phyloP scores from a whole-genome alignment of 1,140 invertebrate species.

The Bombus huntii region DNA sequence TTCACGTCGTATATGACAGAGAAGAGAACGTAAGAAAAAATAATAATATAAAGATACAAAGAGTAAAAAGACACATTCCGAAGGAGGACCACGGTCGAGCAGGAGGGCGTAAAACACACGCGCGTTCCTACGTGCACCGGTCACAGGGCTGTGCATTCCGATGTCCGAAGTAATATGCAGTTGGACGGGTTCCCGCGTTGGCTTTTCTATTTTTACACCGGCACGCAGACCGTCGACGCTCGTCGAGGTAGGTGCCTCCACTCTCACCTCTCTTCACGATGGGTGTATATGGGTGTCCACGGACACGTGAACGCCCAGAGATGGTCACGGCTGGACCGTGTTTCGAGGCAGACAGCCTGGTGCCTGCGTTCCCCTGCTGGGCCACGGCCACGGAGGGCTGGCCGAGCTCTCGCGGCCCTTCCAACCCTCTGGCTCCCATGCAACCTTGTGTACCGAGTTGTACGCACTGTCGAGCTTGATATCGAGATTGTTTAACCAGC shows the following conservation, averaged over 20 bases:
- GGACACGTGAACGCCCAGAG: slow-evolving; percentile 59
- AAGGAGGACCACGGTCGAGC: neutral
- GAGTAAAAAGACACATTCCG: neutral
- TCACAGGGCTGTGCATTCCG: slow-evolving; percentile 72
- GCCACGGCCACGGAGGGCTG: slow-evolving; percentile 58
- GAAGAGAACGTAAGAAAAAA: neutral
- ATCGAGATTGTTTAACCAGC: slow-evolving; percentile 44
- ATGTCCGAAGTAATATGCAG: slow-evolving; percentile 78
- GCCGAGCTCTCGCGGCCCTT: slow-evolving; percentile 31
- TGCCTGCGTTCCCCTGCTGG: slow-evolving; percentile 76
- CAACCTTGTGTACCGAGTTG: slow-evolving; percentile 1
- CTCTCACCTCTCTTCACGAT: neutral
- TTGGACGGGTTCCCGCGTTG: slow-evolving; percentile 76
- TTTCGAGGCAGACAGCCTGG: slow-evolving; percentile 78
- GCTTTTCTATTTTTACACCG: slow-evolving; percentile 76
- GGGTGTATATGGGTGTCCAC: slow-evolving; percentile 33
- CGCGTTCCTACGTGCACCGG: slow-evolving; percentile 56
- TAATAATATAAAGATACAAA: neutral
- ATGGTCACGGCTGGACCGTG: slow-evolving; percentile 42
- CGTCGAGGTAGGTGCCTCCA: slow-evolving; percentile 37
- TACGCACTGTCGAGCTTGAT: neutral
- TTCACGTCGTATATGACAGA: no score
- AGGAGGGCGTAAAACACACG: slow-evolving; percentile 62
- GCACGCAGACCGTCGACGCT: slow-evolving; percentile 52
- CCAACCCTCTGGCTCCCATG: slow-evolving; percentile 22